A percentile compares a stretch with the other conserved stretches of the same genome.
phyloP scores from a whole-genome alignment of 2,888 invertebrate genomes.

The Lasiommata megera region DNA sequence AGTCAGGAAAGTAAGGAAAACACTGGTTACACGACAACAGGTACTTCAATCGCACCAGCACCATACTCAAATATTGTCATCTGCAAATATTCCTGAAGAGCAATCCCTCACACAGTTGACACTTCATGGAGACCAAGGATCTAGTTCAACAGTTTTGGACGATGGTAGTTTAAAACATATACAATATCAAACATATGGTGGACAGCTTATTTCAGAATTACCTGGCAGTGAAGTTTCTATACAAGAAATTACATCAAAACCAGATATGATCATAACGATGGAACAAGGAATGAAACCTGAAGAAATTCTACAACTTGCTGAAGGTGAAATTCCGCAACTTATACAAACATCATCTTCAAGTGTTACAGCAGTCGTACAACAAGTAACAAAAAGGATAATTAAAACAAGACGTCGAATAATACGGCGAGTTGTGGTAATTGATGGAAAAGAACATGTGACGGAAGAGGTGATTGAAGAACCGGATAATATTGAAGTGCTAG shows the following conservation, averaged over 20 bases:
- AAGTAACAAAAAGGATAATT: constrained; percentile 89
- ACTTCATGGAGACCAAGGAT: constrained; percentile 84
- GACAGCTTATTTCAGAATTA: constrained; percentile 83
- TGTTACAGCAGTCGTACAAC: constrained; percentile 90
- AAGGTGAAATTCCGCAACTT: constrained; percentile 62
- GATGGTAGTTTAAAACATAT: constrained; percentile 84
- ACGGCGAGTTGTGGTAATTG: constrained; percentile 87
- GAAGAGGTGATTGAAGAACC: constrained; percentile 94
- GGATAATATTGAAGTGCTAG: constrained; percentile 86
- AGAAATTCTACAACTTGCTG: constrained; percentile 64
- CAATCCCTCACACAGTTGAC: constrained; percentile 86
- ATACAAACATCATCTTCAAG: constrained; percentile 85
- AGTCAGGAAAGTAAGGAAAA: constrained; percentile 86
- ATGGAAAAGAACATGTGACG: constrained; percentile 91
- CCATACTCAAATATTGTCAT: constrained; percentile 77
- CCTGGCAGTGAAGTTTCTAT: constrained; percentile 84
- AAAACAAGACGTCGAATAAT: constrained; percentile 88
- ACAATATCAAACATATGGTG: constrained; percentile 83
- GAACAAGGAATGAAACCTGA: constrained; percentile 79
- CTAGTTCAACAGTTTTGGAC: constrained; percentile 78
- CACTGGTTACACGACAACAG: constrained; percentile 85
- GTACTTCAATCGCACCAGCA: constrained; percentile 83
- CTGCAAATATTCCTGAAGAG: constrained; percentile 80
- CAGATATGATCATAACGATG: constrained; percentile 81
- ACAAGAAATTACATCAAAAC: constrained; percentile 84